Conservation (phyloP, 2,797 vertebrate species). For the Sebastes trivittatus region DNA sequence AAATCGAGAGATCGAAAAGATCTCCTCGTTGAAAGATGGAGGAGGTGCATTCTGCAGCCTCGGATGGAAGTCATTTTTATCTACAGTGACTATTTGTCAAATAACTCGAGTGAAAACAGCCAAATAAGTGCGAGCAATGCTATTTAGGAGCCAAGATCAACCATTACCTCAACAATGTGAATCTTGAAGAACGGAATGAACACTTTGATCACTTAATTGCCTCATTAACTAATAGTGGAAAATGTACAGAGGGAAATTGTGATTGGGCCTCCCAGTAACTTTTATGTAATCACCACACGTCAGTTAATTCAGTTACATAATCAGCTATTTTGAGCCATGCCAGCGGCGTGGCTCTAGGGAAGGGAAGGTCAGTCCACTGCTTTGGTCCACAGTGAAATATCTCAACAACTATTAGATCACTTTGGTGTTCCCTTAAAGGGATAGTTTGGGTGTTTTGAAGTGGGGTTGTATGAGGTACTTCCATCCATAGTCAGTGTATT, state of each 20-base stretch:
- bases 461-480: no score
- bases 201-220: conserved; percentile 71
- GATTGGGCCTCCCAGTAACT: conserved; percentile 52
- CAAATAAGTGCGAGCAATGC: conserved; percentile 36
- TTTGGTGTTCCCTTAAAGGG: not conserved
- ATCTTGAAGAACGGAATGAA: conserved; percentile 55
- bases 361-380: not conserved
- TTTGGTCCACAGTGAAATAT: not conserved
- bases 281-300: conserved; percentile 51
- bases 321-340: conserved; percentile 22
- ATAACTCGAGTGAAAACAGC: conserved; percentile 45
- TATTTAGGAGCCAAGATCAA: conserved; percentile 72
- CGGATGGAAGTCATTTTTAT: conserved; percentile 45
- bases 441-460: no score
- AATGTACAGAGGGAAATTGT: conserved; percentile 48
- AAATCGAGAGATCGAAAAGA: not conserved
- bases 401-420: not conserved
- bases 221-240: conserved; percentile 72
- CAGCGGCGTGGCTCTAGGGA: not conserved
- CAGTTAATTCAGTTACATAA: conserved; percentile 59
- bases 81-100: conserved; percentile 35
- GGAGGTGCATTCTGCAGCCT: conserved; percentile 18
- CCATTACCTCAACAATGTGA: conserved; percentile 53
- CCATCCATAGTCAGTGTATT: no score
- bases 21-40: conserved; percentile 1